Evolutionary conservation across 2,797 vertebrate genomes (phyloP).

Genomic region (Oreortyx pictus): DNA sequence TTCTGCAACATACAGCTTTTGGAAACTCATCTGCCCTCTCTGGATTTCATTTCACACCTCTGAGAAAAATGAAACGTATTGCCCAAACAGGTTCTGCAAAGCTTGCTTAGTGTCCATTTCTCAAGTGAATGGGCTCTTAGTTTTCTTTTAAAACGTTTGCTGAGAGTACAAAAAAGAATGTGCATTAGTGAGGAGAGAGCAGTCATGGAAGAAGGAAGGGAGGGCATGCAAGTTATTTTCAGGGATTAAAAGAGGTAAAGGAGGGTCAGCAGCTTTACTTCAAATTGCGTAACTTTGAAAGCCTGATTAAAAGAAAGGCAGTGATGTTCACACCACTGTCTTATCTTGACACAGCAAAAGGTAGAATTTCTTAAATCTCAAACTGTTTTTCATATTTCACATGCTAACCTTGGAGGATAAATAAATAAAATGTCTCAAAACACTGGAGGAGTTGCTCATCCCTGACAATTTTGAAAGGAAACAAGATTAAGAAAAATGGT

Average conservation of each 20-base stretch:
- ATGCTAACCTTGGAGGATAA: not conserved
- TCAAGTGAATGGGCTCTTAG: constrained; percentile 5
- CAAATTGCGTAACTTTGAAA: constrained; percentile 43
- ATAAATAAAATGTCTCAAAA: not conserved
- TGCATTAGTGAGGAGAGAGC: not conserved
- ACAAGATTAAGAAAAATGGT: not conserved
- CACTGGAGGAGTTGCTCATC: not conserved
- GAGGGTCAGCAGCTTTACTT: constrained; percentile 39
- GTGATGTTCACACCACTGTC: not conserved
- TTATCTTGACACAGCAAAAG: constrained; percentile 33
- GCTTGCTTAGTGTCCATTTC: not conserved
- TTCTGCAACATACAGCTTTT: not conserved
- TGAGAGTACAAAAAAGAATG: constrained; percentile 8
- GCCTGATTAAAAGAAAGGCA: constrained; percentile 34
- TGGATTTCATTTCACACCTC: not conserved
- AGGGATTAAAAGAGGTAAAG: constrained; percentile 48
- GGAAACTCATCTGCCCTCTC: not conserved
- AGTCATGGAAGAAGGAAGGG: constrained; percentile 36
- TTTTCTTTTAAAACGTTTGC: not conserved
- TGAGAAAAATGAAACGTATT: not conserved
- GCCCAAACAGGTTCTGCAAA: not conserved
- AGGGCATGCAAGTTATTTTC: constrained; percentile 9
- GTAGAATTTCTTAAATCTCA: constrained; percentile 4
- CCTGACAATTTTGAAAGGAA: not conserved
- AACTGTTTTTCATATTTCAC: not conserved